phyloP scores from a whole-genome alignment of 2,113 vertebrate species.

The Sylvilagus bachmani region DNA sequence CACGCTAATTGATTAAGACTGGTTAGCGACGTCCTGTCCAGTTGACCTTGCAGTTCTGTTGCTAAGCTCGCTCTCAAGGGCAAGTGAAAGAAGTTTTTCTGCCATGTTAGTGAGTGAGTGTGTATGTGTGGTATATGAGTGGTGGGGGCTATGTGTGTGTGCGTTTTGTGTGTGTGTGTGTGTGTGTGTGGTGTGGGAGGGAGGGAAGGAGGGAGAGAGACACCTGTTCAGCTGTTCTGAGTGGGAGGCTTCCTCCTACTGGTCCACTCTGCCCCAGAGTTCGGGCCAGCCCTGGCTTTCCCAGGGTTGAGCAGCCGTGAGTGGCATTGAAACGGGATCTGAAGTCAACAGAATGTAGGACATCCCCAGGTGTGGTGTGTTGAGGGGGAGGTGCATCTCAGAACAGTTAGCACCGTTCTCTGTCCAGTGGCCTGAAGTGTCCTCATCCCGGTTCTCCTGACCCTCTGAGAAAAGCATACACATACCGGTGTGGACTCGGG shows the following conservation, averaged over 20 bases:
- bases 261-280: background rate
- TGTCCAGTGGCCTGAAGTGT: background rate
- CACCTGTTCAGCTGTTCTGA: background rate
- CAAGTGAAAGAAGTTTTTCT: background rate
- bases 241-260: background rate
- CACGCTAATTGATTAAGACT: constrained; percentile 75
- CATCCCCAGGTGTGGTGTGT: background rate
- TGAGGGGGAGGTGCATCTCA: background rate
- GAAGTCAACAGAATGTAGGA: background rate
- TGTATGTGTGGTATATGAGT: too few relatives aligned
- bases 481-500: background rate
- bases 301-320: background rate
- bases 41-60: constrained; percentile 43
- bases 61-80: background rate
- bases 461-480: background rate
- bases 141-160: too few relatives aligned
- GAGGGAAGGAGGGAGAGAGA: too few relatives aligned
- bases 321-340: background rate
- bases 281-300: background rate
- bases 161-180: too few relatives aligned
- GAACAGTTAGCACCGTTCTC: background rate
- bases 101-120: too few relatives aligned
- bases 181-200: too few relatives aligned
- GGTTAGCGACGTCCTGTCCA: constrained; percentile 62
- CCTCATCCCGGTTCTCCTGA: background rate